phyloP scores from a whole-genome alignment of 2,797 vertebrate species.

The Malurus leucopterus region DNA sequence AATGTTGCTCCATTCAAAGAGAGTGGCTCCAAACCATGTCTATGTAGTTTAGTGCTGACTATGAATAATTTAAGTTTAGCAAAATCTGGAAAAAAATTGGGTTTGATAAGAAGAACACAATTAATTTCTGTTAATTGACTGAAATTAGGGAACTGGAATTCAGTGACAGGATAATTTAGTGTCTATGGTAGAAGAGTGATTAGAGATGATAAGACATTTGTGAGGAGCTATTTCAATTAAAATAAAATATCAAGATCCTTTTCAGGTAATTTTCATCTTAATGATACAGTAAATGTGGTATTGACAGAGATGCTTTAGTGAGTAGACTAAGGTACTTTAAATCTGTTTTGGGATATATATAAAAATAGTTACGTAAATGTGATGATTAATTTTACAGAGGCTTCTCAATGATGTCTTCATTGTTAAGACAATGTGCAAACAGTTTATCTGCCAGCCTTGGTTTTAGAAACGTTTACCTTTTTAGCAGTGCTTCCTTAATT shows the following conservation, averaged over 20 bases:
- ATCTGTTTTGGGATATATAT: neutral
- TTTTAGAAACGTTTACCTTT: neutral
- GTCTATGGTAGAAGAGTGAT: neutral
- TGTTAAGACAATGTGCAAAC: neutral
- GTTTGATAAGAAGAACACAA: neutral
- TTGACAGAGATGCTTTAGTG: neutral
- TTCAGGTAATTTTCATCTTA: neutral
- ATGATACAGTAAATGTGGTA: neutral
- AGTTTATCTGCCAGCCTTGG: neutral
- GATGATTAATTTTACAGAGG: neutral
- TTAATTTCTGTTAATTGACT: neutral
- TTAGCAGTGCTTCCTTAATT: neutral
- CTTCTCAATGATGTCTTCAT: neutral
- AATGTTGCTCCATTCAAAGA: neutral
- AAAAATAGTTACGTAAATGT: neutral
- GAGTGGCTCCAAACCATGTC: neutral
- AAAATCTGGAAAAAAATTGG: neutral
- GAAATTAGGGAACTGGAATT: neutral
- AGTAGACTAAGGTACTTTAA: neutral
- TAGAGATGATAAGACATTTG: neutral
- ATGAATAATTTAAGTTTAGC: neutral
- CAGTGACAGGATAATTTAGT: neutral
- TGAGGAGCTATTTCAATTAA: neutral
- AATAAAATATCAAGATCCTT: neutral
- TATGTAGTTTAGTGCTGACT: neutral